phyloP scores from a whole-genome alignment of 2,888 invertebrate genomes.

The Lysandra bellargus region DNA sequence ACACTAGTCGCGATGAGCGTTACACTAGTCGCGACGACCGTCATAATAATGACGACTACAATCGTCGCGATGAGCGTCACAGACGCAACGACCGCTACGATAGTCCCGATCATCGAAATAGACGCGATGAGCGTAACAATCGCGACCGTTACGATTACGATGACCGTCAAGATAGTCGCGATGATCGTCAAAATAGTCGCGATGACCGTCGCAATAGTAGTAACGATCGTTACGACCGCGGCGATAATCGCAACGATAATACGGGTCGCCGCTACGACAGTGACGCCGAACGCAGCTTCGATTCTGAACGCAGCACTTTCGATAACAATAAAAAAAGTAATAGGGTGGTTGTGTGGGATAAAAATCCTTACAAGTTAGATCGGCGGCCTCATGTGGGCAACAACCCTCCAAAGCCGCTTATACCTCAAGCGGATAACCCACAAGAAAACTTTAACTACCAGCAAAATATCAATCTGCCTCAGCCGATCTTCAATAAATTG shows the following conservation, averaged over 20 bases:
- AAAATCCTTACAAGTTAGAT: neutral
- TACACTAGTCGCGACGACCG: neutral
- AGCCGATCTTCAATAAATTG: neutral
- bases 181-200: neutral
- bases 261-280: neutral
- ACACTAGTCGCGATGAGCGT: neutral
- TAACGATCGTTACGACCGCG: neutral
- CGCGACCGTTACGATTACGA: neutral
- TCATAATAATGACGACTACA: neutral
- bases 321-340: neutral
- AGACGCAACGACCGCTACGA: slow-evolving; percentile 25
- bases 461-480: neutral
- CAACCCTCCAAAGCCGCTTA: neutral
- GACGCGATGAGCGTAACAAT: neutral
- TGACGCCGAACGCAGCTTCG: neutral
- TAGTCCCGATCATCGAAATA: neutral
- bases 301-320: slow-evolving; percentile 6
- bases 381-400: neutral
- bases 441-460: neutral
- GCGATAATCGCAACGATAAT: neutral
- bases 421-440: neutral
- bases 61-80: neutral
- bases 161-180: neutral
- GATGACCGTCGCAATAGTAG: slow-evolving; percentile 13
- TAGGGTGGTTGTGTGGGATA: neutral